Base-by-base conservation (phyloP, 1,140 invertebrate genomes). In the Ceratina calcarata region DNA sequence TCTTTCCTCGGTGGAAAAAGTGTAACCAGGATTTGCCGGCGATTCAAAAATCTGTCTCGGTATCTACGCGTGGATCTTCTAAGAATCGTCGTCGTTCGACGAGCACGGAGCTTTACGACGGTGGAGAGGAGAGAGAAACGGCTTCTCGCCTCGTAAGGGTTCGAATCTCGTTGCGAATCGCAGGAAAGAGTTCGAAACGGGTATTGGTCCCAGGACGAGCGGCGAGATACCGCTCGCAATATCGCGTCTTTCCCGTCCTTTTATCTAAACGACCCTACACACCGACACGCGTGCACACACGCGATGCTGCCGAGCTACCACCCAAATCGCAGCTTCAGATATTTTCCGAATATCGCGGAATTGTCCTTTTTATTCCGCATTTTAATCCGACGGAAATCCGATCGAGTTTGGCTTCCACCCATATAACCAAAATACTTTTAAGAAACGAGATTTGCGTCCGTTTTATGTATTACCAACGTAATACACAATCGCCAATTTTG, bases 121-220 rank as follows among this genome's bases (percentile, higher is more conserved):
- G 57, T n/a, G 3, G 66, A 7, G 2, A 67, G 20, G 60, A 55
- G 45, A 73, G 67, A 77, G 64, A 80, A 69, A 81, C 68, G 64
- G 73, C 16, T 85, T 85, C 78, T 85, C 83, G 65, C 82, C 82
- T 81, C 78, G 82, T 81, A 85, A 85, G 78, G 71, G 82, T 81
- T 80, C 83, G 83, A 85, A 85, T 85, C 78, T 76, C 80, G 82
- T 85, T 77, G 82, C 73, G 82, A 84, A 85, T 85, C 82, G 78
- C 82, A 68, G 78, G 65, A 80, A 83, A 80, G 77, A 72, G 79
- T 84, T 84, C 72, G 82, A 85, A 84, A 85, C 78, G 78, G 81
- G 69, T 84, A 84, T 85, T 71, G 82, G 71, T 85, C 83, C 83
- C 83, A 81, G 64, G 83, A 84, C 82, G 83, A 84, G 72, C 61